phyloP scores from a whole-genome alignment of 2,797 vertebrate genomes.

The Chaunax sp. region DNA sequence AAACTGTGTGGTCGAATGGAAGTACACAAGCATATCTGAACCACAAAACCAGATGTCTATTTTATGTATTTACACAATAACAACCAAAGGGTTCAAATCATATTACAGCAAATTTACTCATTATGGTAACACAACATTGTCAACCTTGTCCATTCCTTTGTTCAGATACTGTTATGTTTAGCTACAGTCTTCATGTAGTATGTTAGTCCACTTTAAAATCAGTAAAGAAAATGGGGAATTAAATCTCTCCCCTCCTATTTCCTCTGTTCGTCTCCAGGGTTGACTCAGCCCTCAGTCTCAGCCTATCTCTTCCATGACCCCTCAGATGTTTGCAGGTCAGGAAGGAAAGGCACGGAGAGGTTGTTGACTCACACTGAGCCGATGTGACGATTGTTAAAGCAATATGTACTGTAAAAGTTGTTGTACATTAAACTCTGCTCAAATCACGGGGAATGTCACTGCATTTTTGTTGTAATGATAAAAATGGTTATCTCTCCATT shows the following conservation, averaged over 20 bases:
- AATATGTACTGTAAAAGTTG: slow-evolving; percentile 7
- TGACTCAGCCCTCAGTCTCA: slow-evolving; percentile 33
- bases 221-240: slow-evolving; percentile 28
- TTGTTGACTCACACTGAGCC: slow-evolving; percentile 55
- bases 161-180: slow-evolving; percentile 2
- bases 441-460: neutral
- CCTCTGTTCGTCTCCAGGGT: slow-evolving; percentile 63
- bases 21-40: neutral
- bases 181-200: slow-evolving; percentile 3
- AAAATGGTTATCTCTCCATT: slow-evolving; percentile 22
- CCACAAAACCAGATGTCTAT: neutral
- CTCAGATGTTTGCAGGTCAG: slow-evolving; percentile 67
- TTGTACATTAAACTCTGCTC: slow-evolving; percentile 11
- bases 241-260: slow-evolving; percentile 63
- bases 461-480: neutral
- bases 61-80: slow-evolving; percentile 15
- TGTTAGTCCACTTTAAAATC: slow-evolving; percentile 8
- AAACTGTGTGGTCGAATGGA: slow-evolving; percentile 13
- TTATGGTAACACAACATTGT: slow-evolving; percentile 2
- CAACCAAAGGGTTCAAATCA: slow-evolving; percentile 3
- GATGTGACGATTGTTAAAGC: slow-evolving; percentile 52
- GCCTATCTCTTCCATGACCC: slow-evolving; percentile 50
- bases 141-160: slow-evolving; percentile 5
- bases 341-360: slow-evolving; percentile 67
- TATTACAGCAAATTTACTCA: neutral